A percentile compares a stretch with the other conserved stretches of the same genome.
Conservation (phyloP, 2,113 vertebrate species). For the Phylloscopus whistleri region DNA sequence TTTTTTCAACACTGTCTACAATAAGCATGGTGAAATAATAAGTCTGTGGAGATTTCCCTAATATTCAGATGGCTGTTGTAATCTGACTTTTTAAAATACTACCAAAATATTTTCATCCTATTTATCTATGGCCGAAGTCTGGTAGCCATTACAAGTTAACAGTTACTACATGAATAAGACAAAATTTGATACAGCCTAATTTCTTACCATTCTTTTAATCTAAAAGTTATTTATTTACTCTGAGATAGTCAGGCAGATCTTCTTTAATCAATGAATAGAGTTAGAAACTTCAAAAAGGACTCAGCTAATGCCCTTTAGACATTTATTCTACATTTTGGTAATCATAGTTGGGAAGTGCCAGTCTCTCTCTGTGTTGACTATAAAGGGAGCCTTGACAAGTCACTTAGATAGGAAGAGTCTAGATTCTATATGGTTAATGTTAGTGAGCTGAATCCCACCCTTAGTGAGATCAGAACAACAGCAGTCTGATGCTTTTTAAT, state of each 20-base stretch:
- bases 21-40: not conserved
- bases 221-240: not conserved
- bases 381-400: slow-evolving; percentile 49
- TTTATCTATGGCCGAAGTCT: not conserved
- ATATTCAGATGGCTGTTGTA: not conserved
- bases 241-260: not conserved
- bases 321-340: not conserved
- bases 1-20: not conserved
- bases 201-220: not conserved
- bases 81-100: not conserved
- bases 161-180: not conserved
- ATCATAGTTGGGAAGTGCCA: not conserved
- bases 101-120: not conserved
- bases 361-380: slow-evolving; percentile 8
- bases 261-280: not conserved
- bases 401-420: not conserved
- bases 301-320: not conserved
- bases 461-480: not conserved
- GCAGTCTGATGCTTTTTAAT: not conserved
- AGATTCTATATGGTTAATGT: not conserved
- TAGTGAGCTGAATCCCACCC: not conserved
- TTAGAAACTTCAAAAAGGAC: not conserved
- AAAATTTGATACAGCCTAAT: not conserved
- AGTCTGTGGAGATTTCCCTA: not conserved
- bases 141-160: not conserved